A percentile compares a stretch with the other conserved stretches of the same genome.
These are phyloP conservation scores for Heliothis peltigera DNA, from an alignment of 2,888 invertebrate genomes.

Conservation along the genomic window DNA sequence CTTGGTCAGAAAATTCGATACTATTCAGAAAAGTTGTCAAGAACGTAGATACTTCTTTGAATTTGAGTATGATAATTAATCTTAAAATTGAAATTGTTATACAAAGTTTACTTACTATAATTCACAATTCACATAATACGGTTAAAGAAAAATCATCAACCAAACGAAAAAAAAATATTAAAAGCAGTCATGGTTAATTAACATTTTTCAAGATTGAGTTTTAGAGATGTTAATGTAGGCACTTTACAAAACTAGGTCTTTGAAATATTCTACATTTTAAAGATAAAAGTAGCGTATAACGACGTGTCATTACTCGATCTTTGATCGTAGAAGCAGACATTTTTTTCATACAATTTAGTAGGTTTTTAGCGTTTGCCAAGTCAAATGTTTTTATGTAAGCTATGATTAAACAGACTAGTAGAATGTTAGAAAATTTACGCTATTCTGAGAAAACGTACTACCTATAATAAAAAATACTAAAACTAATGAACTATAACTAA, in stretches of 20 bases:
- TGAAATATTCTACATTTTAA: slow-evolving; percentile 19
- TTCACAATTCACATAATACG: neutral
- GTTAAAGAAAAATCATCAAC: neutral
- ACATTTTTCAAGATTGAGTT: slow-evolving; percentile 27
- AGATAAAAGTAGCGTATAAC: slow-evolving; percentile 23
- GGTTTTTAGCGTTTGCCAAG: neutral
- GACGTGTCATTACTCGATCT: slow-evolving; percentile 21
- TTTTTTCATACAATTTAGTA: slow-evolving; percentile 16
- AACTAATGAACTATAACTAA: no score
- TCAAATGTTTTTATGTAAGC: neutral
- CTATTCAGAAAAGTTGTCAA: no score
- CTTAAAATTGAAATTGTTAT: no score
- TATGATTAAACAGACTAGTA: neutral
- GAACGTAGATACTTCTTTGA: no score
- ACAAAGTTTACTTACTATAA: no score
- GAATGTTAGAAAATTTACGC: no score
- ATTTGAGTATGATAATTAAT: no score
- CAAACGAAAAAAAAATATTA: slow-evolving; percentile 18
- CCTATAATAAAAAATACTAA: no score
- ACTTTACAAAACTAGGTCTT: slow-evolving; percentile 18
- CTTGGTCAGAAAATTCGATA: no score
- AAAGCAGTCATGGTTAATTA: slow-evolving; percentile 14
- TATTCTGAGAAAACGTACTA: neutral
- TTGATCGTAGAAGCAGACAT: slow-evolving; percentile 25
- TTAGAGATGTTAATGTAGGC: slow-evolving; percentile 38